Evolutionary conservation across 2,888 invertebrate species (phyloP), one percentile per base, ranked within the genome.

Genomic region (Patella ulyssiponensis): DNA sequence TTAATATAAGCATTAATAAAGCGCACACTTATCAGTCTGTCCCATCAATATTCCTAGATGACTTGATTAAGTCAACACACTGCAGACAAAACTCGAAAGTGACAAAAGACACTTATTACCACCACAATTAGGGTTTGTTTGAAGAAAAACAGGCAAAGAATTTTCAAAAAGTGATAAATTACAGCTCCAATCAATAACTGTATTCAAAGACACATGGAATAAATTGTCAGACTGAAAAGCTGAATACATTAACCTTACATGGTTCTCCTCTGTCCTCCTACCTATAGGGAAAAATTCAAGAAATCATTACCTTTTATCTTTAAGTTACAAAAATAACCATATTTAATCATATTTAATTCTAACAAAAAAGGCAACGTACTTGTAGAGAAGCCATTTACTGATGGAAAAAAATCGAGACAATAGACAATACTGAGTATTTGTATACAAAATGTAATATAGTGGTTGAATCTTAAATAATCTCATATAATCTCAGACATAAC

Each of bases 61-160:
- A 64, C 64, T 64, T 64, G 20, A 64, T 64, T 64, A 64, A 64
- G 64, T 64, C 64, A 64, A 64, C 64, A 64, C 64, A 64, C 64
- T 64, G 64, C 64, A 64, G 64, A 64, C 64, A 64, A 64, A 64
- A 64, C 64, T 64, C n/a, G 20, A 20, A 64, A 14, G 64, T 64
- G 64, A 64, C 64, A 64, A 64, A 64, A 64, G 64, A 64, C 64
- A 64, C 64, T 64, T n/a, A 64, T 64, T 64, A 64, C 64, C 64
- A 64, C n/a, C 64, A 64, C 64, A 64, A 64, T 64, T 64, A 64
- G 64, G 64, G 20, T n/a, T 64, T 64, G 64, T 64, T 64, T 64
- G 64, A 64, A 20, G 20, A 64, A 64, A 64, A 64, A 64, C 64
- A 64, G 64, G n/a, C 64, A 15, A 20, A 64, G 64, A 64, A 64